Base-by-base conservation (phyloP, 2,888 invertebrate genomes). In the Hanleya hanleyi region DNA sequence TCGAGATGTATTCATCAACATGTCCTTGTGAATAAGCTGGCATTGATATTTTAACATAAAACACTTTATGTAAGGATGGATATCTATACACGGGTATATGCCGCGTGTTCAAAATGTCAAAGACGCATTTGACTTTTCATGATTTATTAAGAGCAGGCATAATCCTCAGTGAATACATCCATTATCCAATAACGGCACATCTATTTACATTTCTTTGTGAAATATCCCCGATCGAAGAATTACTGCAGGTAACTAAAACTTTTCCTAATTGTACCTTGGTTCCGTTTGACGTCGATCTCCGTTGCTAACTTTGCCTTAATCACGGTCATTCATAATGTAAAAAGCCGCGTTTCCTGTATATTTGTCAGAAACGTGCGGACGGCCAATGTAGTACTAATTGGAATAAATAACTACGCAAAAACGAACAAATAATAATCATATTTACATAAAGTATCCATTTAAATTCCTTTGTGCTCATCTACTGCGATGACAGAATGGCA, bases 371-470 rank as follows among this genome's bases (percentile, higher is more conserved):
- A 47, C 47, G 47, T 57, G 32, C 57, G 15, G 57, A 57, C 2
- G 29, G 57, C 22, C 57, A 15, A 29, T 4, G 26, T 2, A 29
- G 12, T 29, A 15, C 32, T 57, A 57, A 57, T 57, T 57, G 29
- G 57, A 57, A 57, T 57, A 57, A 57, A 57, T 4, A 57, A 29
- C 57, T 29, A 29, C 7, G 22, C 2, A 15, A 26, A 29, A 15
- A 26, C 22, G 57, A 2, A 7, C 32, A 26, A 57, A 57, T 26
- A 57, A 26, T 57, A 57, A 57, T 29, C 29, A 57, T 57, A 32
- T 7, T 57, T 18, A 57, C 57, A 57, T 26, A 57, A 26, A 29
- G 57, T 57, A 57, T 57, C 57, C n/a, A 29, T 57, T 57, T 57
- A 1, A 26, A 22, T 3, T 57, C 57, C 4, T 4, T 57, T 9